Evolutionary conservation across 23 tunicate species (phyloP).

Genomic region (Styela plicata): DNA sequence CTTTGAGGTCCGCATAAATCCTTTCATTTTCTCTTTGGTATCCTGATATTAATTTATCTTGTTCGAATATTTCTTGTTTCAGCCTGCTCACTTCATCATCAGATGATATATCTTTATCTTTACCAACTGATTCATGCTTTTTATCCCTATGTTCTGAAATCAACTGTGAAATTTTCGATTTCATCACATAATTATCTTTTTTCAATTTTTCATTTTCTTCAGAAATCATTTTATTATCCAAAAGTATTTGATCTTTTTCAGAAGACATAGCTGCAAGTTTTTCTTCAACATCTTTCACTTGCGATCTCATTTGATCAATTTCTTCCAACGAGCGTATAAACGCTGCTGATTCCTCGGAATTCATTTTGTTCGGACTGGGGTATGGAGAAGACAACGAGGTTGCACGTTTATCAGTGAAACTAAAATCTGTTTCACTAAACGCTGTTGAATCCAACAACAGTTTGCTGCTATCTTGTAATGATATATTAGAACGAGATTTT

Average conservation of each 20-base stretch:
- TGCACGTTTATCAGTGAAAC: background rate
- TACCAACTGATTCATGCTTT: background rate
- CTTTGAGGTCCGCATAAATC: conserved; percentile 42
- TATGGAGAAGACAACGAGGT: background rate
- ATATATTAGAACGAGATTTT: background rate
- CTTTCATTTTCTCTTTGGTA: conserved; percentile 62
- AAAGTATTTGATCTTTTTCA: background rate
- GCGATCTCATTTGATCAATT: background rate
- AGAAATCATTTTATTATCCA: background rate
- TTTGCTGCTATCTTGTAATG: background rate
- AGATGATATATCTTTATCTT: background rate
- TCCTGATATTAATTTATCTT: conserved; percentile 4
- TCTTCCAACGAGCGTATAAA: conserved; percentile 1
- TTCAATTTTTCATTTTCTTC: conserved; percentile 16
- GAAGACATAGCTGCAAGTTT: background rate
- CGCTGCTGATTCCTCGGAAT: background rate
- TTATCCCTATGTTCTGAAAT: background rate
- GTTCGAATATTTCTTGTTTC: conserved; percentile 2
- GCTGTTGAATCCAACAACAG: background rate
- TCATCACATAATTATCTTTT: conserved; percentile 30
- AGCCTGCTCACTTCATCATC: background rate
- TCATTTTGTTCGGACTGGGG: background rate
- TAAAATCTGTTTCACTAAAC: background rate
- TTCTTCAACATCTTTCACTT: background rate
- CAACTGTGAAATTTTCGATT: background rate